Conservation (phyloP, 2,113 vertebrate genomes). For the Microtus oregoni region DNA sequence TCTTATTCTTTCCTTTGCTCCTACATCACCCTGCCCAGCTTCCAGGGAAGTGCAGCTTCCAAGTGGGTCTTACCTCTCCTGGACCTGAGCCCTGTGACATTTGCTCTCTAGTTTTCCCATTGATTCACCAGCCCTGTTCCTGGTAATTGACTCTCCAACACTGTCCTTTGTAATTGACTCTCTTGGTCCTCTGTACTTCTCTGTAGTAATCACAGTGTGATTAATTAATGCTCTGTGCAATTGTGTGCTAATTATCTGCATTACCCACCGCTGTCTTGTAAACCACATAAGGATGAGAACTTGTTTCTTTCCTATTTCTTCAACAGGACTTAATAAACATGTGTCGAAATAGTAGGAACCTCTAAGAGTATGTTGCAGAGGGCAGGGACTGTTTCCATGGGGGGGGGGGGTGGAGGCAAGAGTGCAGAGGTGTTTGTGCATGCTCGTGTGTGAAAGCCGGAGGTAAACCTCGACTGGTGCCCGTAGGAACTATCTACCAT, state of each 20-base stretch:
- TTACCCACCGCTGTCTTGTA: background rate
- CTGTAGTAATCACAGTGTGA: background rate
- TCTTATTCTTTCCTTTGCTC: conserved; percentile 16
- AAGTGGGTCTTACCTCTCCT: background rate
- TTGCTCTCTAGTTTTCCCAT: background rate
- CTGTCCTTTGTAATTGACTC: background rate
- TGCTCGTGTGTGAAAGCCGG: background rate
- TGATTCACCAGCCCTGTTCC: background rate
- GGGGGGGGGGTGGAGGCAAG: background rate
- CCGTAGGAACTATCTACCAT: background rate
- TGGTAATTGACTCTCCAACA: background rate
- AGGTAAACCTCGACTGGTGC: background rate
- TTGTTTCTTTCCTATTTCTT: conserved; percentile 42
- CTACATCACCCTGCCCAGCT: background rate
- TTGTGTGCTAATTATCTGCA: conserved; percentile 20
- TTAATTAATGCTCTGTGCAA: conserved; percentile 11
- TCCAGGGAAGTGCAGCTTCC: background rate
- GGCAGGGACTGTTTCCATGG: background rate
- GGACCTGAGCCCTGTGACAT: background rate
- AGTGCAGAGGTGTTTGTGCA: background rate
- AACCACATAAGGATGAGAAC: background rate
- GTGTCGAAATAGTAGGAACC: conserved; percentile 25
- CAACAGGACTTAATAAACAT: conserved; percentile 25
- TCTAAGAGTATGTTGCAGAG: conserved; percentile 30
- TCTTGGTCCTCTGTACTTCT: conserved; percentile 7